Percentiles rank a stretch among this genome's conserved stretches.
These are phyloP conservation scores for Dromococcyx pavoninus DNA, from an alignment of 2,797 vertebrate species.

Conservation along the genomic window DNA sequence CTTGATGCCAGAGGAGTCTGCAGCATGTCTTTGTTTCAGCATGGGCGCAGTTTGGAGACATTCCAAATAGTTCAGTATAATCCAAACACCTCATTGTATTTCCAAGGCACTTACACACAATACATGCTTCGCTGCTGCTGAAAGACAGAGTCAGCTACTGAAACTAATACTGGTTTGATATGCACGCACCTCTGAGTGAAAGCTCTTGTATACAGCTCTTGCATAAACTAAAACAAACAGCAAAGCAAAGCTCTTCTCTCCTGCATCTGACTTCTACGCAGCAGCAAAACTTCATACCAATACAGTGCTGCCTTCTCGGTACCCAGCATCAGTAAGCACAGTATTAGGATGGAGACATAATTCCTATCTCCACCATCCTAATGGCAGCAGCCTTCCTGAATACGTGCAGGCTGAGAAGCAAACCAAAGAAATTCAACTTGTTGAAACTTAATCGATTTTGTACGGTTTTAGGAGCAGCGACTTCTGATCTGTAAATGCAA, in stretches of 20 bases:
- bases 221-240: neutral
- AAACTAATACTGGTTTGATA: neutral
- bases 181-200: neutral
- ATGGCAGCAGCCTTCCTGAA: neutral
- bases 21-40: neutral
- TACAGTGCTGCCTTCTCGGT: neutral
- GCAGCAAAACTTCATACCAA: neutral
- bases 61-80: conserved; percentile 2
- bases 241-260: neutral
- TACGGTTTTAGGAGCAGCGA: neutral
- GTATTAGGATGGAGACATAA: neutral
- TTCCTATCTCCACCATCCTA: neutral
- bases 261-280: neutral
- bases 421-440: neutral
- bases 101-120: conserved; percentile 4
- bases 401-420: neutral
- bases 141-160: conserved; percentile 13
- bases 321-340: neutral
- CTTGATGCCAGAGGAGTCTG: neutral
- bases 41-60: neutral
- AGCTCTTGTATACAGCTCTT: neutral
- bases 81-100: conserved; percentile 23
- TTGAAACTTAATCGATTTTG: neutral
- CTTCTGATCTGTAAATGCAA: neutral
- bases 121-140: conserved; percentile 5